These are phyloP conservation scores for Drosophila punjabiensis DNA, from an alignment of 1,140 invertebrate genomes.

Conservation along the genomic window DNA sequence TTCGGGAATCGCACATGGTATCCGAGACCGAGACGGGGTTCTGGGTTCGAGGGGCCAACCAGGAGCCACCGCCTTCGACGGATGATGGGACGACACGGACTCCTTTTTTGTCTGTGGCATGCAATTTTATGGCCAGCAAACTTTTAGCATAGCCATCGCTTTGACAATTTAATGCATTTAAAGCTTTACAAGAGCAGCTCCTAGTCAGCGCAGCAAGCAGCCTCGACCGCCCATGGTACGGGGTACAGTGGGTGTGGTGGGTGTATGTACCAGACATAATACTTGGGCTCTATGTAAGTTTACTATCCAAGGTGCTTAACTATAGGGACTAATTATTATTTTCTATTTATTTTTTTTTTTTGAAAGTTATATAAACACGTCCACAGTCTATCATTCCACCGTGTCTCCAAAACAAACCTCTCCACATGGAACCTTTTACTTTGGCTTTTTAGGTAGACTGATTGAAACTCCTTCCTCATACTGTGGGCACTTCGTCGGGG, in stretches of 20 bases:
- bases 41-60: conserved; percentile 20
- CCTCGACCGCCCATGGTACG: conserved; percentile 48
- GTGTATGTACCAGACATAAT: neutral
- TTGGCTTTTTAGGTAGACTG: neutral
- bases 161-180: conserved; percentile 83
- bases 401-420: conserved; percentile 1
- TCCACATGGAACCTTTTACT: conserved; percentile 14
- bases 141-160: conserved; percentile 66
- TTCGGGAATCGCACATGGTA: conserved; percentile 15
- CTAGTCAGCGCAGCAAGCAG: conserved; percentile 25
- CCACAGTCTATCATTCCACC: neutral
- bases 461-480: neutral
- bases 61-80: conserved; percentile 26
- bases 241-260: conserved; percentile 43
- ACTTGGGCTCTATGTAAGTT: neutral
- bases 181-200: conserved; percentile 57
- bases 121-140: conserved; percentile 76
- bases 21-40: conserved; percentile 23
- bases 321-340: neutral
- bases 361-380: neutral
- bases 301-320: too few relatives aligned
- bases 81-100: conserved; percentile 36
- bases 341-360: neutral
- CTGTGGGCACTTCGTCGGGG: neutral
- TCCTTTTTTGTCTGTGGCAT: conserved; percentile 76